Evolutionary conservation across 2,888 invertebrate genomes (phyloP).

Genomic region (Heliconius sara): DNA sequence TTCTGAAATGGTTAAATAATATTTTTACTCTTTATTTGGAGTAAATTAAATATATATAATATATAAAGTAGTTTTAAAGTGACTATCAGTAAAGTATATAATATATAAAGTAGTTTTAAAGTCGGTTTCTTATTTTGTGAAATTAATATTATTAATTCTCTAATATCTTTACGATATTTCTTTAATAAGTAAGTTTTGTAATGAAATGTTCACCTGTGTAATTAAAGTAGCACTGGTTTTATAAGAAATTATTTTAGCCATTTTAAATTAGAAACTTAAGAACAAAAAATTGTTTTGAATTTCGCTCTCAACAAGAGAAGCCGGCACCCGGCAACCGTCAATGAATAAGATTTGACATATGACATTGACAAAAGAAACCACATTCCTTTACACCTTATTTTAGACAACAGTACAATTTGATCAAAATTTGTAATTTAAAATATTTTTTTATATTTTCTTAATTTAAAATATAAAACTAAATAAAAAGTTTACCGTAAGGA

Average conservation of each 20-base stretch:
- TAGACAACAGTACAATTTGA: too few species aligned
- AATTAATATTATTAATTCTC: not conserved
- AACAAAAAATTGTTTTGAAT: not conserved
- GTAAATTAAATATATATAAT: not conserved
- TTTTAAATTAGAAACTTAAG: not conserved
- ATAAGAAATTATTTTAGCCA: not conserved
- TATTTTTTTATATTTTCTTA: too few species aligned
- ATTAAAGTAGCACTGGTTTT: not conserved
- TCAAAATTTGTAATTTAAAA: too few species aligned
- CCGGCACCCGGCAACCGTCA: not conserved
- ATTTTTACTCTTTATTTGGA: not conserved
- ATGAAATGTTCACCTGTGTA: not conserved
- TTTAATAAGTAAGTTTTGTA: not conserved
- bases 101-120: not conserved
- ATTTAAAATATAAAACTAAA: not conserved
- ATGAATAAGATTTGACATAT: not conserved
- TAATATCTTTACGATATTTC: not conserved
- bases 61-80: not conserved
- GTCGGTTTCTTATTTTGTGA: not conserved
- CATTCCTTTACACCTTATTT: conserved; percentile 1
- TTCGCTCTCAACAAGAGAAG: not conserved
- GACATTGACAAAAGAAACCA: not conserved
- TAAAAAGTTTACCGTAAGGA: conserved; percentile 90
- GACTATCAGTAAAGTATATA: too few species aligned
- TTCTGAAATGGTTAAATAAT: not conserved